Conservation (phyloP, 2,797 vertebrate species). For the Sardinella longiceps region DNA sequence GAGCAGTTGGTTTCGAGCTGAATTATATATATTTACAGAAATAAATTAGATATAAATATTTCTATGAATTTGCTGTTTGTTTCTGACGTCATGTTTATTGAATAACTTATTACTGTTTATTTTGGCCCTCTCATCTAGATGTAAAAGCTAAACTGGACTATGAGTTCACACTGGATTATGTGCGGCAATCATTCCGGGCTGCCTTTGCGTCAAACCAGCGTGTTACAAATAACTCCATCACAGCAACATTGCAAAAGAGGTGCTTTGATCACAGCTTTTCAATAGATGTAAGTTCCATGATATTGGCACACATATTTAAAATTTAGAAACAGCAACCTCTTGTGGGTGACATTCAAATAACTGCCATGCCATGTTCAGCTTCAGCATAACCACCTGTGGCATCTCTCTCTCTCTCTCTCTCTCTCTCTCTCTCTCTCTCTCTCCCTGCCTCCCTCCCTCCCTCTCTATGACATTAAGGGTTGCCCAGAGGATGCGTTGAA, state of each 20-base stretch:
- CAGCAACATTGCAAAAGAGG: not conserved
- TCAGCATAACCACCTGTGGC: not conserved
- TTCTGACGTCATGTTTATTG: not conserved
- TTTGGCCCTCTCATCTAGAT: not conserved
- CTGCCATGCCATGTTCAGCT: not conserved
- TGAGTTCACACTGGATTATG: not conserved
- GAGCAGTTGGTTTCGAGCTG: too few relatives aligned
- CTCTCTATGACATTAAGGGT: too few relatives aligned
- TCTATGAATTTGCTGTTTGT: not conserved
- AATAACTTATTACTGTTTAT: too few relatives aligned
- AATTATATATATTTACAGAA: too few relatives aligned
- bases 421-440: not conserved
- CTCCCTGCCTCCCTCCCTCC: conserved; percentile 26
- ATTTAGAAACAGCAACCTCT: not conserved
- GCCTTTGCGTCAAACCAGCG: not conserved
- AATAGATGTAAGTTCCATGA: not conserved
- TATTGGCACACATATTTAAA: too few relatives aligned
- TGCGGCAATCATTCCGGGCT: not conserved
- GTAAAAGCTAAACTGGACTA: not conserved
- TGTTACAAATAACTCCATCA: not conserved
- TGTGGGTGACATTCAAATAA: not conserved
- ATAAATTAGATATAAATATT: too few relatives aligned
- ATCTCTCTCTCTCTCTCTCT: not conserved
- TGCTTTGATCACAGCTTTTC: not conserved
- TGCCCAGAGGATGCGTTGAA: conserved; percentile 79